Evolutionary conservation across 2,797 vertebrate genomes (phyloP).

Genomic region (Rhinichthys osculus): DNA sequence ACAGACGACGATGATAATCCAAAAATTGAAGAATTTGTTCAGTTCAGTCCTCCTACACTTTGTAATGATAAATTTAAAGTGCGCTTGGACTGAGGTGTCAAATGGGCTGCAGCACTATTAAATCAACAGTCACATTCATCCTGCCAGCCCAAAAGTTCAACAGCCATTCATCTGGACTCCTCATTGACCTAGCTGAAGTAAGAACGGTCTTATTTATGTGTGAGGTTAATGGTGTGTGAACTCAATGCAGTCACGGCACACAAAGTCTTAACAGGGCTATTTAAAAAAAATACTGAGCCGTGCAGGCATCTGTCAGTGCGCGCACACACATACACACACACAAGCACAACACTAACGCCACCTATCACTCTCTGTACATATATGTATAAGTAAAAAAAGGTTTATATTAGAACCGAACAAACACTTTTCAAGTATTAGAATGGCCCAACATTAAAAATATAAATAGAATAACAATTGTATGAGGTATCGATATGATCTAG

Average conservation of each 20-base stretch:
- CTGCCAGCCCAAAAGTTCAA: constrained; percentile 49
- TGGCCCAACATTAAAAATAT: not conserved
- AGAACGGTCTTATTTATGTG: constrained; percentile 38
- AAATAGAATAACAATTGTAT: not conserved
- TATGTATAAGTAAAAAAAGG: not conserved
- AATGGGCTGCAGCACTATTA: constrained; percentile 39
- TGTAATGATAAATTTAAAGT: constrained; percentile 21
- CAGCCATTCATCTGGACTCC: constrained; percentile 38
- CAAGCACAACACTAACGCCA: not conserved
- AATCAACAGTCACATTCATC: constrained; percentile 56
- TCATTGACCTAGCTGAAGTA: constrained; percentile 38
- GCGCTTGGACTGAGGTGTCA: constrained; percentile 31
- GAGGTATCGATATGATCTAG: not conserved
- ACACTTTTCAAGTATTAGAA: not conserved
- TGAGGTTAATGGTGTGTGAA: constrained; percentile 55
- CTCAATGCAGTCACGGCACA: constrained; percentile 42
- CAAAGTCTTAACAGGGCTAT: constrained; percentile 48
- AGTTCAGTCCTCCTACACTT: not conserved
- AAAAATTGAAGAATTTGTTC: not conserved
- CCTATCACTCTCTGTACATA: not conserved
- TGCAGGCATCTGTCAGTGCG: constrained; percentile 33
- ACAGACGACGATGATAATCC: constrained; percentile 3
- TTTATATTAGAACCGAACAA: not conserved
- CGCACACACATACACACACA: constrained; percentile 1
- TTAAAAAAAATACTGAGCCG: constrained; percentile 36